These are phyloP conservation scores for Notolepis coatsorum DNA, from an alignment of 2,797 vertebrate genomes.

Conservation along the genomic window DNA sequence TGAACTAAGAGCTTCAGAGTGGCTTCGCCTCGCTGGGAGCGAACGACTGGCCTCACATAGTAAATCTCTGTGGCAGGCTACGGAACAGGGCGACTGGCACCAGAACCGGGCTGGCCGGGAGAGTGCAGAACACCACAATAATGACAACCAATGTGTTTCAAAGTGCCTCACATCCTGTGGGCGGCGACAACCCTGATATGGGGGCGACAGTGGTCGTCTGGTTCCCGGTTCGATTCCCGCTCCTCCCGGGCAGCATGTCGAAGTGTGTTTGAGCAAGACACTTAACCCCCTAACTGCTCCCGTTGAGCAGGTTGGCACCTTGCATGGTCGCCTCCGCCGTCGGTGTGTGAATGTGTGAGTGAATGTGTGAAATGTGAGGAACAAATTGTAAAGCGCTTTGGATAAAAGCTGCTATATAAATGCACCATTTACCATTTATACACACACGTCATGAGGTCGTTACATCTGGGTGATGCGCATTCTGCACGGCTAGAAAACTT, in stretches of 20 bases:
- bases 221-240: too few species aligned
- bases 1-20: slow-evolving; percentile 33
- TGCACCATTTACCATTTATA: too few species aligned
- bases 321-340: too few species aligned
- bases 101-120: slow-evolving; percentile 27
- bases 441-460: slow-evolving; percentile 9
- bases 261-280: too few species aligned
- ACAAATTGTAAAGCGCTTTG: too few species aligned
- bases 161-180: slow-evolving; percentile 50
- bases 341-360: too few species aligned
- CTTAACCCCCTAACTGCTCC: too few species aligned
- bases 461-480: not conserved
- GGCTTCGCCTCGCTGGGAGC: slow-evolving; percentile 49
- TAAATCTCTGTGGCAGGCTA: slow-evolving; percentile 57
- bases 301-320: too few species aligned
- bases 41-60: slow-evolving; percentile 45
- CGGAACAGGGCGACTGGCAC: slow-evolving; percentile 32
- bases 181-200: slow-evolving; percentile 20
- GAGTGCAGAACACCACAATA: slow-evolving; percentile 23
- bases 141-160: slow-evolving; percentile 37
- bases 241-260: too few species aligned
- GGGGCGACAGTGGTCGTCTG: too few species aligned
- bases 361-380: too few species aligned
- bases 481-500: not conserved
- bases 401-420: too few species aligned